A percentile compares a stretch with the other conserved stretches of the same genome.
Evolutionary conservation across 2,113 vertebrate species (phyloP).

Genomic region (Mormyrus iriodes): DNA sequence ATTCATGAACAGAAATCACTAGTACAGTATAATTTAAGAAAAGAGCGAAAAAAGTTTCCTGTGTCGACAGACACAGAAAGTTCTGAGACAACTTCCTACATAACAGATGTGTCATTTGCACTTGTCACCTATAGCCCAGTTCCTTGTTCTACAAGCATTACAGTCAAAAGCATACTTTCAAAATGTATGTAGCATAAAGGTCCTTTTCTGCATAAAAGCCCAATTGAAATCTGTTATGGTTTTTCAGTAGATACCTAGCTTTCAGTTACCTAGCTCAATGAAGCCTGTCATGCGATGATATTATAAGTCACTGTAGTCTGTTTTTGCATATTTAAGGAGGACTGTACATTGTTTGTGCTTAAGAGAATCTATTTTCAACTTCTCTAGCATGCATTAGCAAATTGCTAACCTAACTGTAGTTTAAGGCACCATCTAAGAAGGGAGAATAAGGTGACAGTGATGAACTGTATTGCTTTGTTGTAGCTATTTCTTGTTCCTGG

Average conservation of each 20-base stretch:
- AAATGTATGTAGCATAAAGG: not conserved
- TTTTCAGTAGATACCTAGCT: not conserved
- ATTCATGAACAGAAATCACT: not conserved
- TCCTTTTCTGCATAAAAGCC: not conserved
- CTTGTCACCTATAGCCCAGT: not conserved
- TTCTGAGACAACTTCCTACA: too few relatives aligned
- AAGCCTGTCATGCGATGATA: not conserved
- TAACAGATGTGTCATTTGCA: too few relatives aligned
- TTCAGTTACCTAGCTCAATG: not conserved
- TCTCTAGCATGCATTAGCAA: not conserved
- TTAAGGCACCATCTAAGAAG: not conserved
- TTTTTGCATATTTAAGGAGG: not conserved
- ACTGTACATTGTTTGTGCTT: not conserved
- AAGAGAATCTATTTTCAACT: not conserved
- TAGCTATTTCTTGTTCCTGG: not conserved
- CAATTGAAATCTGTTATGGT: not conserved
- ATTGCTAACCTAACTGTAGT: not conserved
- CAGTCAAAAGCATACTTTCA: not conserved
- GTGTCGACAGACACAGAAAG: not conserved
- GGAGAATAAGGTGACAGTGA: not conserved
- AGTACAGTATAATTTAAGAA: not conserved
- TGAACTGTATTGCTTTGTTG: not conserved
- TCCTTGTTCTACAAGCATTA: not conserved
- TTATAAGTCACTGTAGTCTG: not conserved
- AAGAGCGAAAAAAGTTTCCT: not conserved